Evolutionary conservation across 2,113 vertebrate species (phyloP).

Genomic region (Platysteira castanea): DNA sequence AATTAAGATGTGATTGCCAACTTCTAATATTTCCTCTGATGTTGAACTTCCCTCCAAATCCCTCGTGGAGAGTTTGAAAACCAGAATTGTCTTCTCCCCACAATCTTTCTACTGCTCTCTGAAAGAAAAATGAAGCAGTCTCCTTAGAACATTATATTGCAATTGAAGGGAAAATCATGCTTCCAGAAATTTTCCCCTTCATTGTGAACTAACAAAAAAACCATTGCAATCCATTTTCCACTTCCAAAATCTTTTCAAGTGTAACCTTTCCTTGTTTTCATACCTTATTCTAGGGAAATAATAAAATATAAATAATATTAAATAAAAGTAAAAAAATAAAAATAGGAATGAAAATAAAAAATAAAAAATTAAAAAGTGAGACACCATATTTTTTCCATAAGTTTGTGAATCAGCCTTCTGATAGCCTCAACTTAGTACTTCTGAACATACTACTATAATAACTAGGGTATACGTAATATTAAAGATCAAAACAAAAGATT

Average conservation of each 20-base stretch:
- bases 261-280: not conserved
- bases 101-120: not conserved
- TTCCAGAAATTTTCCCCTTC: not conserved
- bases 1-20: not conserved
- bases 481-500: not conserved
- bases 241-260: not conserved
- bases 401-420: not conserved
- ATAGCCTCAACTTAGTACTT: not conserved
- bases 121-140: not conserved
- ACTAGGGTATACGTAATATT: not conserved
- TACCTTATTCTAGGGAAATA: not conserved
- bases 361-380: not conserved
- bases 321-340: no score
- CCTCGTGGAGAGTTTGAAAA: not conserved
- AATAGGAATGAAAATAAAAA: no score
- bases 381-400: not conserved
- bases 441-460: not conserved
- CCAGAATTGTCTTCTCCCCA: not conserved
- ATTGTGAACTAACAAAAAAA: not conserved
- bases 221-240: not conserved
- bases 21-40: not conserved
- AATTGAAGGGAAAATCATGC: not conserved
- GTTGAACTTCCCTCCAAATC: not conserved
- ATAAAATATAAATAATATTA: no score
- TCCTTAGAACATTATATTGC: not conserved